Evolutionary conservation across 2,888 invertebrate species (phyloP), one percentile per base, ranked within the genome.

Genomic region (Yponomeuta malinellus): DNA sequence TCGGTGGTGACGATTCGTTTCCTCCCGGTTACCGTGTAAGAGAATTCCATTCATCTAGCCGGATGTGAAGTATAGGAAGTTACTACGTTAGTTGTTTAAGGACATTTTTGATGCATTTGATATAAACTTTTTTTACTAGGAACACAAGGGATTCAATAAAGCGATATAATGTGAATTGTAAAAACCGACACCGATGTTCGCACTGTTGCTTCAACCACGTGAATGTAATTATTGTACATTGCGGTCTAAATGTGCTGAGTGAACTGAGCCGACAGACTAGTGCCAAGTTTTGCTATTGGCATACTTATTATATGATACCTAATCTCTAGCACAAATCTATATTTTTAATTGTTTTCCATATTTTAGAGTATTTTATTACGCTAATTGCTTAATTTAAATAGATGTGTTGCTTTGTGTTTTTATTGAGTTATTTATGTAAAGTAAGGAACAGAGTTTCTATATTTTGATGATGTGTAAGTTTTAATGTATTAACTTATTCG

Each of bases 91-190:
- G 91, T 89, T 86, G 86, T 90, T 83, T 91, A 92, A 92, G 92
- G 89, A 90, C 87, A 91, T 92, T 92, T 92, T 70, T 92, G 90
- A 92, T 89, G 92, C 92, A 92, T 92, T 92, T 92, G 92, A 90
- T 89, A 90, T 89, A 85, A 90, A 92, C 91, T 90, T 91, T 92
- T 92, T 92, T 92, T 92, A 91, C 91, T 92, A 91, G 90, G 84
- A 87, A 90, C 86, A 89, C 87, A 82, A 80, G 80, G 83, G 79
- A 82, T 82, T 85, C 83, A 85, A 84, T 86, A 85, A 87, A 84
- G 85, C 83, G 84, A 82, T 43, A 8, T 43, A 80, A 86, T 83
- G 87, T 88, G 88, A 86, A 85, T 82, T 90, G 88, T 89, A 87
- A 87, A 87, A 89, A 87, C 85, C 83, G 87, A 86, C 82, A 84